Percentiles rank a stretch among this genome's conserved stretches.
These are phyloP conservation scores for Ailurus styani DNA, from an alignment of 2,113 vertebrate species.

Conservation along the genomic window DNA sequence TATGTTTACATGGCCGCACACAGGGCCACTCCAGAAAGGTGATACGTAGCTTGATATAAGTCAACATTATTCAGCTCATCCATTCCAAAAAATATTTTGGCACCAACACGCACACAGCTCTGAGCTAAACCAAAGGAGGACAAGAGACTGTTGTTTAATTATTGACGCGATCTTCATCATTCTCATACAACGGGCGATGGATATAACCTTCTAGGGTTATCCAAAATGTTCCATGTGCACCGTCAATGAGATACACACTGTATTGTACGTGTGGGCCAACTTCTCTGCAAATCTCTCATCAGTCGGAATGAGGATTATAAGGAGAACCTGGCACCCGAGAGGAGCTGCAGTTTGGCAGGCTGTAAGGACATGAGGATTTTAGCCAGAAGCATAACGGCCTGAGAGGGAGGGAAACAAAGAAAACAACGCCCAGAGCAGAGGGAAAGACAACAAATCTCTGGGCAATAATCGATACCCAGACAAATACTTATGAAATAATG, in stretches of 20 bases:
- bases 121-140: not conserved
- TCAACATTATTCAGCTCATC: not conserved
- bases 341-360: conserved; percentile 70
- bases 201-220: conserved; percentile 12
- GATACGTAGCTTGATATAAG: not conserved
- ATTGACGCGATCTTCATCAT: not conserved
- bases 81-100: conserved; percentile 15
- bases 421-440: conserved; percentile 37
- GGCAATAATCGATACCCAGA: conserved; percentile 20
- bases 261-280: not conserved
- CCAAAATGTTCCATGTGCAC: not conserved
- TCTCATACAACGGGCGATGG: not conserved
- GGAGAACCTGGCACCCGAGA: conserved; percentile 49
- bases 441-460: conserved; percentile 37
- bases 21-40: not conserved
- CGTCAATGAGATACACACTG: not conserved
- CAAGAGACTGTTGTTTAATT: not conserved
- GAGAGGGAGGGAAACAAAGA: conserved; percentile 55
- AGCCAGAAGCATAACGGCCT: conserved; percentile 60
- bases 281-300: conserved; percentile 62
- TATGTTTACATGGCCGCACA: not conserved
- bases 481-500: conserved; percentile 54
- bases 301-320: conserved; percentile 69
- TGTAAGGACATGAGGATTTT: conserved; percentile 73
- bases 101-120: not conserved